Evolutionary conservation across 1,140 invertebrate genomes (phyloP).

Genomic region (Brachionus sp.): DNA sequence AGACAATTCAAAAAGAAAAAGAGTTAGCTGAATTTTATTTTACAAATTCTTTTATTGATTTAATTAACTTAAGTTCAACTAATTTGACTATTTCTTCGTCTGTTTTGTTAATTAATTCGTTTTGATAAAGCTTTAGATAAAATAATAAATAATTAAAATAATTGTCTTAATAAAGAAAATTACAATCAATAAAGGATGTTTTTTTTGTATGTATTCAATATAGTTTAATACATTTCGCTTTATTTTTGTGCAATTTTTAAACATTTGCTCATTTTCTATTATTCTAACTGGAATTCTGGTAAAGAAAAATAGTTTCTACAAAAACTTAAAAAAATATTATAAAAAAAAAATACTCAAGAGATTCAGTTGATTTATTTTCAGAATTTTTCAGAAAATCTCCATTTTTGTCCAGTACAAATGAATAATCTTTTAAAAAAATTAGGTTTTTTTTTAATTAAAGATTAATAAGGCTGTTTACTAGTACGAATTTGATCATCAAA

Average conservation of each 20-base stretch:
- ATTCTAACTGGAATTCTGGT: constrained; percentile 6
- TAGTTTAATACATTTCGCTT: constrained; percentile 20
- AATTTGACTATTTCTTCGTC: not conserved
- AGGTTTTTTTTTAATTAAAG: not conserved
- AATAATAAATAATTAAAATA: not conserved
- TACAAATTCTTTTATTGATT: constrained; percentile 34
- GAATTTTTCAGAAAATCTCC: not conserved
- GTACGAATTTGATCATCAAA: not conserved
- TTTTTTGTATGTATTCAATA: constrained; percentile 20
- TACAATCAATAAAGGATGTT: constrained; percentile 29
- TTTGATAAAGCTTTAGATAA: constrained; percentile 14
- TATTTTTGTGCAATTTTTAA: constrained; percentile 13
- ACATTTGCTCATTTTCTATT: not conserved
- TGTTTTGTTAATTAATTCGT: not conserved
- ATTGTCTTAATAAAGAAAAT: not conserved
- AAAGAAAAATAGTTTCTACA: not conserved
- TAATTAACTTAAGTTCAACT: not conserved
- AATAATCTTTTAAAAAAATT: not conserved
- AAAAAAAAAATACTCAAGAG: not conserved
- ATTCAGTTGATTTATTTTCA: not conserved
- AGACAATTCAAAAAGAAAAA: not conserved
- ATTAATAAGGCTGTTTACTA: not conserved
- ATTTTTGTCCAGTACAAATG: not conserved
- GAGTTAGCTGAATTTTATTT: not conserved
- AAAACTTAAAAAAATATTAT: not conserved